Evolutionary conservation across 2,113 vertebrate genomes (phyloP), one percentile per base, ranked within the genome.

Genomic region (Epinephelus fuscoguttatus): DNA sequence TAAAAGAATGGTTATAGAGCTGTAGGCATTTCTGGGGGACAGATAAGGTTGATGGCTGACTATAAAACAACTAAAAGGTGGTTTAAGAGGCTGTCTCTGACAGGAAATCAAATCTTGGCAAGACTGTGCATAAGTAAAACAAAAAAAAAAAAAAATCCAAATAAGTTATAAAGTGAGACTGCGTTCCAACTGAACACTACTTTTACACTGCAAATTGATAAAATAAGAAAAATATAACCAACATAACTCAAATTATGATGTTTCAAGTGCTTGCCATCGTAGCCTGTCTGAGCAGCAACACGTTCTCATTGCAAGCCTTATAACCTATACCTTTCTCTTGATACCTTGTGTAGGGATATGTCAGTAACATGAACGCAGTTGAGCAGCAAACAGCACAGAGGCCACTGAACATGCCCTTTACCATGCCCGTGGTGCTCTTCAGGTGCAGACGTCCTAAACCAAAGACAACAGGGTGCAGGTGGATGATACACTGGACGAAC

Each of bases 401-500:
- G 55, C 55, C 17, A 50, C 49, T 50, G 59, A 50, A 45, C 47
- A 15, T 12, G 17, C 72, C 50, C 25, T 42, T 70, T 61, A 40
- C 42, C 63, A 33, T 27, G 33, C 42, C 33, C 18, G 21, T 21
- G 42, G 17, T 40, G 52, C 33, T 64, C 37, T 23, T 88, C 78
- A 89, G 40, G 84, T 71, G 77, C 23, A 21, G 37, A 84, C 68
- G 11, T 85, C 67, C 60, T 84, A 86, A 23, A 89, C 85, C 66
- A 91, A 61, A 3, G 83, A 81, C 56, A 95, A 55, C 42, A 96
- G 68, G 9, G 94, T 95, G 81, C 95, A 95, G 21, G 93, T 95
- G 72, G 96, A 96, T 5, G 95, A 96, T 8, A 94, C 84, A 15
- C 95, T 96, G 71, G 94, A 92, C 2, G 94, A 95, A 2, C 94